A percentile compares a stretch with the other conserved stretches of the same genome.
These are phyloP conservation scores for Dione vanillae DNA, from an alignment of 2,888 invertebrate genomes.

Conservation along the genomic window DNA sequence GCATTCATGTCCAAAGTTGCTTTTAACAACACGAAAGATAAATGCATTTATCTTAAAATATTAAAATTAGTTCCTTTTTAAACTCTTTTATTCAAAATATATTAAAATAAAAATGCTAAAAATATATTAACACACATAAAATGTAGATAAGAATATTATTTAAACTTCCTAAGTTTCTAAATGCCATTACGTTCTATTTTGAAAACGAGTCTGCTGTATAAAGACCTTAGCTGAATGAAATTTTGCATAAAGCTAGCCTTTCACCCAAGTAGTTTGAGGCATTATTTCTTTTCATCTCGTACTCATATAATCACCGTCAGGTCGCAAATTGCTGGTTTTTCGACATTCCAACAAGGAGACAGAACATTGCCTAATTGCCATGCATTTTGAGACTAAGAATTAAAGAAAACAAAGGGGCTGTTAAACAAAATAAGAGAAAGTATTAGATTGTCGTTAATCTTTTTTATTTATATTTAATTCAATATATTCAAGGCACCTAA, in stretches of 20 bases:
- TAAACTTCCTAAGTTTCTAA: slow-evolving; percentile 35
- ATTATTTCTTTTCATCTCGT: slow-evolving; percentile 45
- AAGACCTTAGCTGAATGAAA: slow-evolving; percentile 40
- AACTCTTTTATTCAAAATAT: neutral
- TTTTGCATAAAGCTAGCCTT: slow-evolving; percentile 41
- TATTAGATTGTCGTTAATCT: slow-evolving; percentile 10
- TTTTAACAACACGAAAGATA: too few species aligned
- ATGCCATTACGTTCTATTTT: slow-evolving; percentile 37
- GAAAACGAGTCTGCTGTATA: slow-evolving; percentile 40
- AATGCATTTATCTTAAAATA: too few species aligned
- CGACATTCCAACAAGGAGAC: slow-evolving; percentile 40
- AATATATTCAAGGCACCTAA: slow-evolving; percentile 15
- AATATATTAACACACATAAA: slow-evolving; percentile 11
- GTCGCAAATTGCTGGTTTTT: slow-evolving; percentile 44
- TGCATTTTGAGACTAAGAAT: slow-evolving; percentile 40
- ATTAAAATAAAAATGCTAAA: neutral
- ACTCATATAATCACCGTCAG: slow-evolving; percentile 45
- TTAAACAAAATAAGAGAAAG: slow-evolving; percentile 21
- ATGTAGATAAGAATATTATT: slow-evolving; percentile 28
- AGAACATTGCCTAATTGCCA: slow-evolving; percentile 45
- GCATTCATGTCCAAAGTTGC: too few species aligned
- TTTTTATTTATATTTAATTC: slow-evolving; percentile 28
- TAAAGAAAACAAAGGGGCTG: slow-evolving; percentile 27
- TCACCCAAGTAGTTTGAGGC: slow-evolving; percentile 42
- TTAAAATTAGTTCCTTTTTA: neutral